Percentiles rank a stretch among this genome's conserved stretches.
Conservation (phyloP, 2,113 vertebrate species). For the Australoheros scitulus region DNA sequence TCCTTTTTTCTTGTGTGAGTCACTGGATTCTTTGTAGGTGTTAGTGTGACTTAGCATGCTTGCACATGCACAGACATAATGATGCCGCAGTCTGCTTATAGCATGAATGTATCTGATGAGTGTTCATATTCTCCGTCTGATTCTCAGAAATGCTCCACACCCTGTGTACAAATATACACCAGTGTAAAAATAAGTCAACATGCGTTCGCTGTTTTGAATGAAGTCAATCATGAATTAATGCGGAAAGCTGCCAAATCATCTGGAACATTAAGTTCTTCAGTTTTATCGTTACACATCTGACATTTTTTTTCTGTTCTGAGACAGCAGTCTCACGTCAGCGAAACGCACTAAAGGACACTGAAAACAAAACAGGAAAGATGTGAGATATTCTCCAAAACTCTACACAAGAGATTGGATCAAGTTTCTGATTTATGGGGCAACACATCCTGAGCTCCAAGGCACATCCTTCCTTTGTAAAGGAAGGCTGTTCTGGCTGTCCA, state of each 20-base stretch:
- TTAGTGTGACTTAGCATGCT: slow-evolving; percentile 9
- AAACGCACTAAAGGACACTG: background rate
- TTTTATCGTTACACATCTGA: background rate
- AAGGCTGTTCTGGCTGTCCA: background rate
- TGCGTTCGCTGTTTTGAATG: background rate
- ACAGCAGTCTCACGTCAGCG: background rate
- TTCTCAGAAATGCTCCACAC: slow-evolving; percentile 21
- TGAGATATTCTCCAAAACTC: background rate
- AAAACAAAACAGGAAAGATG: background rate
- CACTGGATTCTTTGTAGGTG: slow-evolving; percentile 29
- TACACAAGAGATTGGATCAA: background rate
- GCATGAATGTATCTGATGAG: background rate
- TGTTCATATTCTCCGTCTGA: background rate
- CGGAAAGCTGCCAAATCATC: no score
- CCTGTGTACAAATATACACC: background rate
- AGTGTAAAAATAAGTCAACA: background rate
- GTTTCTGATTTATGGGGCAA: slow-evolving; percentile 29
- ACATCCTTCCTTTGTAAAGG: background rate
- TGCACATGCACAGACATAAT: slow-evolving; percentile 21
- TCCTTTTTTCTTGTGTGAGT: slow-evolving; percentile 31
- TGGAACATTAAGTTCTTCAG: slow-evolving; percentile 6
- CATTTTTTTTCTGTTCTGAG: background rate
- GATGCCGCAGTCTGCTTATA: slow-evolving; percentile 1
- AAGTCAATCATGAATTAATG: background rate
- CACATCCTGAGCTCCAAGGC: slow-evolving; percentile 19